These are phyloP conservation scores for Notarius lentiginosus DNA, from an alignment of 2,113 vertebrate genomes.

Conservation along the genomic window DNA sequence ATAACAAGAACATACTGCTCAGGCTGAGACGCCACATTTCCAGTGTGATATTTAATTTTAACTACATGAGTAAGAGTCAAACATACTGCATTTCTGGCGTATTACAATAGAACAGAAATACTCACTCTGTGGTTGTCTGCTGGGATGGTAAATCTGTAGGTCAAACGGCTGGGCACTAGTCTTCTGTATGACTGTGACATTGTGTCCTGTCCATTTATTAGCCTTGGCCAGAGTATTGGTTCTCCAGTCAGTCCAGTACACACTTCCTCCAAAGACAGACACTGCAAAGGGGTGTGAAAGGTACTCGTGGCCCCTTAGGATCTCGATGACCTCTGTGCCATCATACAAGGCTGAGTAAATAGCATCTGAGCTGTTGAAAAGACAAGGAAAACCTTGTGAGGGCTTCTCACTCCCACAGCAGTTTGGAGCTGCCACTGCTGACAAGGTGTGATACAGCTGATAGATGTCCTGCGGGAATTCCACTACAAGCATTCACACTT, in stretches of 20 bases:
- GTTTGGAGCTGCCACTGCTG: background rate
- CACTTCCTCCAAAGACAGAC: constrained; percentile 91
- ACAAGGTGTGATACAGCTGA: constrained; percentile 23
- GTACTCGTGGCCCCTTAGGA: constrained; percentile 93
- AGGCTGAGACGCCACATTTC: too few relatives aligned
- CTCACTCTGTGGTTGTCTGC: constrained; percentile 92
- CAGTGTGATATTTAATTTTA: background rate
- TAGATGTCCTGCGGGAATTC: constrained; percentile 21
- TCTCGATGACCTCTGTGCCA: constrained; percentile 90
- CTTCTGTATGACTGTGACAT: constrained; percentile 98
- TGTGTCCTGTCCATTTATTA: constrained; percentile 96
- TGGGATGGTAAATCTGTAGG: constrained; percentile 97
- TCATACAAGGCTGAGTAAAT: constrained; percentile 98
- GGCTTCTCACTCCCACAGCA: constrained; percentile 13
- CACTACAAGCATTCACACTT: constrained; percentile 20
- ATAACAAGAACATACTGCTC: background rate
- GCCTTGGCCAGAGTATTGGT: constrained; percentile 97
- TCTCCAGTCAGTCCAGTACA: constrained; percentile 98
- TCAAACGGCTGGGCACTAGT: constrained; percentile 98
- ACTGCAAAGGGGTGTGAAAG: constrained; percentile 98
- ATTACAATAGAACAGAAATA: background rate
- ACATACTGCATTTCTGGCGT: background rate
- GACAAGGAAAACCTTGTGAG: constrained; percentile 44
- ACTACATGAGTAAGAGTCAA: background rate
- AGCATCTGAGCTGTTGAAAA: constrained; percentile 87